Evolutionary conservation across 1,140 invertebrate species (phyloP), one percentile per base, ranked within the genome.

Genomic region (Phortica variegata): DNA sequence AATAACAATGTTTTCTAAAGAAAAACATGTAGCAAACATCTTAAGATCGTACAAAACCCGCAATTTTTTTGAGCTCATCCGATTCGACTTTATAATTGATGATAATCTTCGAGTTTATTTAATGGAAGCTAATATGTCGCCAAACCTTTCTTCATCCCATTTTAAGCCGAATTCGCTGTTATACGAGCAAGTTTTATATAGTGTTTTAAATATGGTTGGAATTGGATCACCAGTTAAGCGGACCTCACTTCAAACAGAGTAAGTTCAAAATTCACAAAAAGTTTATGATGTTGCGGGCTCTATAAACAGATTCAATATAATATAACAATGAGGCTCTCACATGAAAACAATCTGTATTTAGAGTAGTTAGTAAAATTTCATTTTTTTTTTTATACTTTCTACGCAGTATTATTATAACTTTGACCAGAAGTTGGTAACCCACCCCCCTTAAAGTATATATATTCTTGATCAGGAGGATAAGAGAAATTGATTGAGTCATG

Each of bases 91-190:
- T 75, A 86, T 95, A 0, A 78, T 97, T 5, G 93, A 97, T 75
- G 87, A 93, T 57, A 78, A 95, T 39, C 66, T 97, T 0, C 90
- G 91, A 38, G 87, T 97, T 2, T 91, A 86, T 62, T 78, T 96
- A 2, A 88, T 98, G 85, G 95, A 98, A 77, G 95, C 92, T 1
- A 98, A 98, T 73, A 98, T 98, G 95, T 96, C 93, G 20, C 96
- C 95, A 0, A 98, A 98, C 80, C 80, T 98, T 17, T 95, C 92
- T 0, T 96, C 94, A 0, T 87, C 87, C 1, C 94, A 98, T 78
- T 98, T 90, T 76, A 84, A 87, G 33, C 87, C 85, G 1, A 98
- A 98, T 75, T 84, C 85, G 49, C 70, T 93, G 8, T 73, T 98
- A 0, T 98, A 98, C 58, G 90, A 97, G 65, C 93, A 97, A 80